Base-by-base conservation (phyloP, 2,113 vertebrate genomes). In the Stigmatopora nigra region DNA sequence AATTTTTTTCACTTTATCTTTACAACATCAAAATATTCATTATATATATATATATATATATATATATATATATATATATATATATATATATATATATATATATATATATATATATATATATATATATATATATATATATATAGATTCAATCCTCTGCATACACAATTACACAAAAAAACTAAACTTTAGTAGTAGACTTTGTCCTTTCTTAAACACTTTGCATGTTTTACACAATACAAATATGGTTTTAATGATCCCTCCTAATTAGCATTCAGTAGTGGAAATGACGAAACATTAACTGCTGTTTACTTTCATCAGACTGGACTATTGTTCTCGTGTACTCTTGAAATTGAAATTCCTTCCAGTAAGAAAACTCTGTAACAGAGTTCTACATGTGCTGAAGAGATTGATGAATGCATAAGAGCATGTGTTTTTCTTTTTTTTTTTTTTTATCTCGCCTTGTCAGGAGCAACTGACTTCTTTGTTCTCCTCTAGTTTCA, bases 381-480 rank as follows among this genome's bases (percentile, higher is more conserved):
- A 5, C 2, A 5, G 1, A 31, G 25, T 56, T 31, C 20, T 13
- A 20, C 20, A 55, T 13, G 12, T 13, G 25, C 68, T 71, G 68
- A 72, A 78, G 77, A 71, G 64, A 55, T 69, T 60, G 63, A 72
- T 58, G 58, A 7, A 44, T n/a, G 58, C 12, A 60, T 38, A 60
- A 38, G 9, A 5, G 13, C 22, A 16, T 31, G 13, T 82, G 72
- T 83, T 80, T 80, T 88, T 80, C 79, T 88, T 85, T 88, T 86
- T 85, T 73, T 78, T 56, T 65, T 86, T 86, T 73, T 78, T 56
- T 65, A 76, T 31, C 25, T 31, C 25, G 25, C 25, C 64, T 75
- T 86, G 82, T 88, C 85, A 85, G 86, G 62, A 87, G 86, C 89
- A 90, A 86, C 86, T 89, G 89, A 91, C 88, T 72, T 68, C 82